Evolutionary conservation across 2,797 vertebrate species (phyloP).

Genomic region (Nothura maculosa): DNA sequence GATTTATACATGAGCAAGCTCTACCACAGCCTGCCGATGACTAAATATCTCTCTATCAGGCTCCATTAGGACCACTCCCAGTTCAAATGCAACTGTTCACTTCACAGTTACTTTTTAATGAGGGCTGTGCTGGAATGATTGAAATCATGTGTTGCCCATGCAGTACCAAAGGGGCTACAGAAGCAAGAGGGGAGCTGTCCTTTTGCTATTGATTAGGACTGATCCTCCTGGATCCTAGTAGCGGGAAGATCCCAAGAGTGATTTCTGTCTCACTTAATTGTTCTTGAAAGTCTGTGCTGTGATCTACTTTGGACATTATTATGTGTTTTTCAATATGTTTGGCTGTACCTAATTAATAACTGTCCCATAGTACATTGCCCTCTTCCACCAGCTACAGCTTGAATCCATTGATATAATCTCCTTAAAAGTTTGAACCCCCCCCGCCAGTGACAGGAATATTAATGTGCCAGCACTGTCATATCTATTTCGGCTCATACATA

Average conservation of each 20-base stretch:
- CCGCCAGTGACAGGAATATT: slow-evolving; percentile 98
- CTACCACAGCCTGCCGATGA: neutral
- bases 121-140: slow-evolving; percentile 70
- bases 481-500: slow-evolving; percentile 99
- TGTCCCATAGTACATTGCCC: slow-evolving; percentile 89
- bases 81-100: slow-evolving; percentile 33
- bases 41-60: neutral
- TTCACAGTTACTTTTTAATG: slow-evolving; percentile 70
- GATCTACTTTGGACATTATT: neutral
- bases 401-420: slow-evolving; percentile 96
- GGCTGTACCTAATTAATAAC: slow-evolving; percentile 88
- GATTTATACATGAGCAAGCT: neutral
- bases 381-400: slow-evolving; percentile 94
- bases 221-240: slow-evolving; percentile 29
- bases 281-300: slow-evolving; percentile 33
- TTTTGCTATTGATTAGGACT: slow-evolving; percentile 43
- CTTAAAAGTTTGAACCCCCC: slow-evolving; percentile 99
- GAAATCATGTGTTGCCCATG: slow-evolving; percentile 71
- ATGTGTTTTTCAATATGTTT: slow-evolving; percentile 76
- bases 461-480: slow-evolving; percentile 99
- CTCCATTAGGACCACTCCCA: slow-evolving; percentile 29
- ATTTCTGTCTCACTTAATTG: slow-evolving; percentile 69
- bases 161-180: slow-evolving; percentile 2
- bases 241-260: slow-evolving; percentile 25
- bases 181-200: slow-evolving; percentile 7